Percentiles rank a stretch among this genome's conserved stretches.
phyloP scores from a whole-genome alignment of 2,113 vertebrate species.

The Murina feae region DNA sequence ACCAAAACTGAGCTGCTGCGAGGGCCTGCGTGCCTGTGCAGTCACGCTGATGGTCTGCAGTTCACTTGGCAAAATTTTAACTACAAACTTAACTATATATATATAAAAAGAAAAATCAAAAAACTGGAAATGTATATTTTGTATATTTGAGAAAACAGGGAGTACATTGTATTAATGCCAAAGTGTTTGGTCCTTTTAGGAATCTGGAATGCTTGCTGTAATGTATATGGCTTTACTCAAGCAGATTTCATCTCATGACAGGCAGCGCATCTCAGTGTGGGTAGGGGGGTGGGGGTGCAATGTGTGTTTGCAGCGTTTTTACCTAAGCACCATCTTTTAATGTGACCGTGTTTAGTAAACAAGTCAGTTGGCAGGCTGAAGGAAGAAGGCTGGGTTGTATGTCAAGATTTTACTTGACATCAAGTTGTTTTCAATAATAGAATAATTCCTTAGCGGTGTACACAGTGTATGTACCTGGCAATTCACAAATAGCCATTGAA shows the following conservation, averaged over 20 bases:
- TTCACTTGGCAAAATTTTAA: constrained; percentile 62
- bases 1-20: constrained; percentile 86
- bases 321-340: constrained; percentile 79
- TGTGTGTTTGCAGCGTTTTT: constrained; percentile 71
- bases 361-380: constrained; percentile 69
- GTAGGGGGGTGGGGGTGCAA: not conserved
- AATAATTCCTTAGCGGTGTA: constrained; percentile 69
- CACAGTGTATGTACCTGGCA: constrained; percentile 54
- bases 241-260: constrained; percentile 82
- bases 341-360: constrained; percentile 81
- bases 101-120: constrained; percentile 63
- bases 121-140: constrained; percentile 89
- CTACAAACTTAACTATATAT: constrained; percentile 60
- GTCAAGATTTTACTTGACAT: constrained; percentile 79
- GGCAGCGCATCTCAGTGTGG: constrained; percentile 74
- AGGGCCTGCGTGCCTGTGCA: constrained; percentile 72
- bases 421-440: constrained; percentile 42
- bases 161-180: constrained; percentile 80
- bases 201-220: constrained; percentile 76
- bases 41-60: constrained; percentile 58
- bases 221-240: constrained; percentile 71
- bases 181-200: constrained; percentile 75
- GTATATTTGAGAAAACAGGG: constrained; percentile 85
- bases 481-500: constrained; percentile 81
- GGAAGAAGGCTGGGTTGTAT: constrained; percentile 75